A percentile compares a stretch with the other conserved stretches of the same genome.
These are phyloP conservation scores for Clupea harengus DNA, from an alignment of 2,113 vertebrate species.

Conservation along the genomic window DNA sequence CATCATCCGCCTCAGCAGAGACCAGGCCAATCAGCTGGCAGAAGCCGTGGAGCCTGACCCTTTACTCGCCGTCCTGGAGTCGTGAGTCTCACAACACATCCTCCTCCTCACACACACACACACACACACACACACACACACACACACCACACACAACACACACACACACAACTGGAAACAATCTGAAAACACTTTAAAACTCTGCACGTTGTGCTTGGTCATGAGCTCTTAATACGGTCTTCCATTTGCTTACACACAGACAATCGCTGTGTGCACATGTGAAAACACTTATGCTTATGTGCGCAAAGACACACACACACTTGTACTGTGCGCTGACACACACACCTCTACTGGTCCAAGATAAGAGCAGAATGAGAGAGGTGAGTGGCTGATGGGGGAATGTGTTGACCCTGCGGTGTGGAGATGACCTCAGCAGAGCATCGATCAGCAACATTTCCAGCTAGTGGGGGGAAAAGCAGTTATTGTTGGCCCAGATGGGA, in stretches of 20 bases:
- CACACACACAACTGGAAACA: neutral
- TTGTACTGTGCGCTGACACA: neutral
- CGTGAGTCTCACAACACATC: constrained; percentile 75
- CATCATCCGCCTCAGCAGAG: constrained; percentile 89
- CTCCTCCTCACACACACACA: neutral
- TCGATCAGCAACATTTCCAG: neutral
- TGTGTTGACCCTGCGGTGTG: neutral
- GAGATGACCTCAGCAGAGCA: neutral
- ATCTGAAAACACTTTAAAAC: too few species aligned
- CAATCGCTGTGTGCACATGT: neutral
- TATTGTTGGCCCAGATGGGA: neutral
- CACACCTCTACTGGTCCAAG: neutral
- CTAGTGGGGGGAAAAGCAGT: neutral
- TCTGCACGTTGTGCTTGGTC: too few species aligned
- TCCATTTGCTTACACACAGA: neutral
- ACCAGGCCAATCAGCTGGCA: constrained; percentile 89
- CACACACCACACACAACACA: neutral
- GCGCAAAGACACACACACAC: neutral
- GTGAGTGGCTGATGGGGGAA: neutral
- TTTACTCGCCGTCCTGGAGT: constrained; percentile 85
- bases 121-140: constrained; percentile 10
- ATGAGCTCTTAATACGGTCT: too few species aligned
- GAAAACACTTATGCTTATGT: neutral
- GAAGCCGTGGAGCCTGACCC: constrained; percentile 85
- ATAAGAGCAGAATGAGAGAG: neutral